A percentile compares a stretch with the other conserved stretches of the same genome.
phyloP scores from a whole-genome alignment of 2,797 vertebrate species.

The Kryptopterus vitreolus region DNA sequence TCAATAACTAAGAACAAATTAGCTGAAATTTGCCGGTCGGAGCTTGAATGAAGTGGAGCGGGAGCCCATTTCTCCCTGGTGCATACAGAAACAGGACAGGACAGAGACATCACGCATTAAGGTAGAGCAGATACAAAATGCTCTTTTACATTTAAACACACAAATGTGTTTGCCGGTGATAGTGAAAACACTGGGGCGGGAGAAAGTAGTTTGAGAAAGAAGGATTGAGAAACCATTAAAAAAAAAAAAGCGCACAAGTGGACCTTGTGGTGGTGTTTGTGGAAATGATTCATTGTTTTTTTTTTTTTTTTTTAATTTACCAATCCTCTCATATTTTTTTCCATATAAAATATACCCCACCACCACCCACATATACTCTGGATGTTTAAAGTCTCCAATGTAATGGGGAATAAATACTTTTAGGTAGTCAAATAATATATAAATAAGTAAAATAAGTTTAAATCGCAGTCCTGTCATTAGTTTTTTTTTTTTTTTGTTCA shows the following conservation, averaged over 20 bases:
- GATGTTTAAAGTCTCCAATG: background rate
- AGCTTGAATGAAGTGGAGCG: background rate
- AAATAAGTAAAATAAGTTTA: background rate
- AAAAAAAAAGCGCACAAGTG: background rate
- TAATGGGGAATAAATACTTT: background rate
- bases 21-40: background rate
- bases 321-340: background rate
- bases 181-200: background rate
- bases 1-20: background rate
- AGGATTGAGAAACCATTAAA: background rate
- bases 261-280: background rate
- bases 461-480: background rate
- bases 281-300: background rate
- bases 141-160: background rate
- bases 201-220: background rate
- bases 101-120: background rate
- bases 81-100: background rate
- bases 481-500: background rate
- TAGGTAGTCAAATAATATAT: background rate
- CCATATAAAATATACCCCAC: background rate
- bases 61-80: background rate
- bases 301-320: too few species aligned
- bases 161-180: background rate
- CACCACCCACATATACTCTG: background rate
- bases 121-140: background rate